Evolutionary conservation across 1,140 invertebrate species (phyloP).

Genomic region (Drosophila cardini): DNA sequence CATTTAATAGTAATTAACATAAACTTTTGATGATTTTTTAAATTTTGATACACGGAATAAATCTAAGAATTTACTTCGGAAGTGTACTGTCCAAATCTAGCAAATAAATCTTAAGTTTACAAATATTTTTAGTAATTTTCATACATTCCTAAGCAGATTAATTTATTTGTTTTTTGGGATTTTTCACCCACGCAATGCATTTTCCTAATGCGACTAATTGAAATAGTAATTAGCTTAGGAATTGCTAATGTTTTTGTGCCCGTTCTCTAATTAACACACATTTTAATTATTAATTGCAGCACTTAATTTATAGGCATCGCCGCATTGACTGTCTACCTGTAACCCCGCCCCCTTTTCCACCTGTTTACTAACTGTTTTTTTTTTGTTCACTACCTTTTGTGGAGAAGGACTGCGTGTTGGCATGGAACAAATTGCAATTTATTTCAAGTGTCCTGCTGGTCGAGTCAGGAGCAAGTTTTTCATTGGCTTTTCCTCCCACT

Average conservation of each 20-base stretch:
- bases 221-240: slow-evolving; percentile 68
- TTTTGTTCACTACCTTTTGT: slow-evolving; percentile 1
- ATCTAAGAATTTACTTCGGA: no score
- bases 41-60: no score
- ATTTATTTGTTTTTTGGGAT: neutral
- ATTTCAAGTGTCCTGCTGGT: slow-evolving; percentile 71
- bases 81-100: no score
- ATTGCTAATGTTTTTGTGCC: slow-evolving; percentile 12
- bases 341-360: neutral
- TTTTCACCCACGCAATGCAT: neutral
- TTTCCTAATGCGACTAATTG: slow-evolving; percentile 66
- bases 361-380: neutral
- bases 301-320: slow-evolving; percentile 74
- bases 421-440: slow-evolving; percentile 76
- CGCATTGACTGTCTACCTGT: neutral
- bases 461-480: slow-evolving; percentile 63
- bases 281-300: slow-evolving; percentile 79
- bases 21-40: no score
- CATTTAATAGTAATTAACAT: no score
- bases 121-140: neutral
- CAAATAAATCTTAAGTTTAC: no score
- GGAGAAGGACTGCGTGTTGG: slow-evolving; percentile 49
- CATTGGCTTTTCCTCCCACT: slow-evolving; percentile 31
- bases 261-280: slow-evolving; percentile 74
- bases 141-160: neutral